Conservation (phyloP, 2,888 invertebrate species). For the Microctonus aethiopoides region DNA sequence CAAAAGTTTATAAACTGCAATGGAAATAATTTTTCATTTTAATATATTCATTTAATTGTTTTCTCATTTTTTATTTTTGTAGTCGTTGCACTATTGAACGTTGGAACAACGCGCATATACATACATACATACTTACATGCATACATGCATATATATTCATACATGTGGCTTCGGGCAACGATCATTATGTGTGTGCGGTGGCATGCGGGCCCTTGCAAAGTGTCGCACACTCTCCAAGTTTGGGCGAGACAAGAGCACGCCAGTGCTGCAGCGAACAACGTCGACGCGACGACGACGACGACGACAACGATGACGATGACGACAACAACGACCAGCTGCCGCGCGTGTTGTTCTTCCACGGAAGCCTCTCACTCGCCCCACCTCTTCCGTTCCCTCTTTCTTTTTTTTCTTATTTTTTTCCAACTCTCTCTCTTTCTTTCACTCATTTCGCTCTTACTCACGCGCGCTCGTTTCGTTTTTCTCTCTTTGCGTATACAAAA, state of each 20-base stretch:
- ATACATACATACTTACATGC: too few relatives aligned
- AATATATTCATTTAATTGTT: not conserved
- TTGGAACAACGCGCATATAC: not conserved
- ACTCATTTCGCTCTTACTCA: too few relatives aligned
- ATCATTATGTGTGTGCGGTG: slow-evolving; percentile 16
- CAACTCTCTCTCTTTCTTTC: too few relatives aligned
- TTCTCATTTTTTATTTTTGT: not conserved
- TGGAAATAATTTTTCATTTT: too few relatives aligned
- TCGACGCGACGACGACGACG: too few relatives aligned
- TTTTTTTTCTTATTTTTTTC: too few relatives aligned
- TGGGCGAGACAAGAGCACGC: slow-evolving; percentile 4
- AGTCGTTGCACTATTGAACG: not conserved
- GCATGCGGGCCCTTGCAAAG: slow-evolving; percentile 34
- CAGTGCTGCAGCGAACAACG: too few relatives aligned
- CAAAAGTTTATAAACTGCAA: too few relatives aligned
- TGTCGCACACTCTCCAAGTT: slow-evolving; percentile 20
- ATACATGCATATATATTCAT: not conserved
- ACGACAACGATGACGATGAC: slow-evolving; percentile 6
- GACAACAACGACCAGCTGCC: slow-evolving; percentile 40
- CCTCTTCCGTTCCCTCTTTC: too few relatives aligned
- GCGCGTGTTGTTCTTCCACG: slow-evolving; percentile 35
- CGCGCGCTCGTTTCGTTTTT: not conserved
- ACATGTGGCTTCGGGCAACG: not conserved
- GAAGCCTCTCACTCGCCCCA: slow-evolving; percentile 19
- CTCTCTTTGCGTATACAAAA: slow-evolving; percentile 14